Conservation (phyloP, 2,113 vertebrate species). For the Polyodon spathula region DNA sequence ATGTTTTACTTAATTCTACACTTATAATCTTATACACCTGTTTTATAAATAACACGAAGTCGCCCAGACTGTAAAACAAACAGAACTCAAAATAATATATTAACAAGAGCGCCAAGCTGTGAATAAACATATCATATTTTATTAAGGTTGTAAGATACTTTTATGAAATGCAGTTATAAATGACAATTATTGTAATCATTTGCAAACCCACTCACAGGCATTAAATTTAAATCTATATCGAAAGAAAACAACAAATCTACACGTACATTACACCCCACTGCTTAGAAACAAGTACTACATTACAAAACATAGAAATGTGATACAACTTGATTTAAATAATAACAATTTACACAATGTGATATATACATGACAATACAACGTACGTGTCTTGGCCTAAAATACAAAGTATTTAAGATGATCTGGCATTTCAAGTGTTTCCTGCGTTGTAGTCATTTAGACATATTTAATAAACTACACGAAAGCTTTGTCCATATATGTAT, state of each 20-base stretch:
- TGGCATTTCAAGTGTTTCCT: conserved; percentile 1
- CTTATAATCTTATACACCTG: too few species aligned
- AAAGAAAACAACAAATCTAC: conserved; percentile 15
- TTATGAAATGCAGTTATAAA: conserved; percentile 36
- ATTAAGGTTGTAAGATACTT: conserved; percentile 19
- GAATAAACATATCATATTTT: conserved; percentile 2
- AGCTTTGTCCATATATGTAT: too few species aligned
- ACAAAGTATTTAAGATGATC: conserved; percentile 16
- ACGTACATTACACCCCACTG: conserved; percentile 45
- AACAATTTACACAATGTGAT: conserved; percentile 21
- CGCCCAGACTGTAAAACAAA: background rate
- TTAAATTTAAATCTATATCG: conserved; percentile 35
- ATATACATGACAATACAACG: too few species aligned
- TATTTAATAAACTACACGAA: too few species aligned
- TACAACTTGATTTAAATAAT: conserved; percentile 35
- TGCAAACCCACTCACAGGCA: conserved; percentile 30
- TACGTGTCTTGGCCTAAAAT: conserved; percentile 5
- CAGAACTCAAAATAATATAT: background rate
- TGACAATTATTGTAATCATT: conserved; percentile 19
- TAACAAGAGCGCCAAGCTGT: background rate
- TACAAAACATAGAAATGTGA: conserved; percentile 27
- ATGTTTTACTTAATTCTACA: too few species aligned
- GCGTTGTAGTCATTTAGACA: too few species aligned
- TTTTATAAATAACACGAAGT: too few species aligned
- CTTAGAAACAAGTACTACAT: conserved; percentile 37